A percentile compares a stretch with the other conserved stretches of the same genome.
Evolutionary conservation across 2,888 invertebrate species (phyloP).

Genomic region (Eupithecia tripunctaria): DNA sequence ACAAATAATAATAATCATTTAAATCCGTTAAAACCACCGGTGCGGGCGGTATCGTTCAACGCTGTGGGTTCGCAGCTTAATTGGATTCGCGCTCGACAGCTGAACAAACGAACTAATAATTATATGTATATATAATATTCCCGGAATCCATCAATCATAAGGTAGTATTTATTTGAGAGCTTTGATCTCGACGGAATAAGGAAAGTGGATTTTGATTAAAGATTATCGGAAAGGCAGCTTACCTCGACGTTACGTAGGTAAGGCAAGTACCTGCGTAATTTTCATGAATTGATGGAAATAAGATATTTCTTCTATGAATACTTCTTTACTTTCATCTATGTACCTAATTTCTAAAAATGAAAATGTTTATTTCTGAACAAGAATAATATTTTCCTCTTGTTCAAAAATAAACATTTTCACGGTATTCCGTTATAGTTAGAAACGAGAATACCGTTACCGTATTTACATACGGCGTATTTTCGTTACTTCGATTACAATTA

Average conservation of each 20-base stretch:
- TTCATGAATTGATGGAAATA: neutral
- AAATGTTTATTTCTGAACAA: neutral
- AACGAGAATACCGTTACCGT: no score
- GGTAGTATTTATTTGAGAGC: slow-evolving; percentile 21
- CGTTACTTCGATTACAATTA: no score
- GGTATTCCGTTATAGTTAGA: no score
- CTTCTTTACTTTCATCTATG: no score
- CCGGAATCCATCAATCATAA: slow-evolving; percentile 26
- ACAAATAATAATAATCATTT: neutral
- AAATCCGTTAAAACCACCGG: neutral
- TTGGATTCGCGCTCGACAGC: slow-evolving; percentile 21
- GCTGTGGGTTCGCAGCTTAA: slow-evolving; percentile 9
- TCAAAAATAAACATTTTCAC: no score
- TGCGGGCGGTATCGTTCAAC: neutral
- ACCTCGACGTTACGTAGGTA: neutral
- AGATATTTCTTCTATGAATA: neutral
- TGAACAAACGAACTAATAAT: slow-evolving; percentile 27
- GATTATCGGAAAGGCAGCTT: slow-evolving; percentile 4
- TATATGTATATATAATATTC: slow-evolving; percentile 22
- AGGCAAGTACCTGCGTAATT: neutral
- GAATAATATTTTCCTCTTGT: no score
- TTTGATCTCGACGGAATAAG: slow-evolving; percentile 17
- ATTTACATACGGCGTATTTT: no score
- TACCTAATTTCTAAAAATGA: neutral
- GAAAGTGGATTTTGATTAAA: slow-evolving; percentile 4